phyloP scores from a whole-genome alignment of 2,888 invertebrate genomes.

The Melipona bicolor region DNA sequence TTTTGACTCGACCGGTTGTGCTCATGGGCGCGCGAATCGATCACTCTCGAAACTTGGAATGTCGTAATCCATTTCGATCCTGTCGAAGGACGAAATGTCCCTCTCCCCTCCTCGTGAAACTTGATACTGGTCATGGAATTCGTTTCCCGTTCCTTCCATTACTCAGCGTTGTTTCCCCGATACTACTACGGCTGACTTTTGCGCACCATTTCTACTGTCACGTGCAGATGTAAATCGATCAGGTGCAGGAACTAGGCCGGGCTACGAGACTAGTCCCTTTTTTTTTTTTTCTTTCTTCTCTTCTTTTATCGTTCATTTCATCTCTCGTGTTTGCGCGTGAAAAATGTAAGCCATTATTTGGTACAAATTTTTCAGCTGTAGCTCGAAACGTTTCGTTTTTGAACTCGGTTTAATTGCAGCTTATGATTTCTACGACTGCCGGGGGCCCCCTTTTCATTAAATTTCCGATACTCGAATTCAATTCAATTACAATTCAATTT shows the following conservation, averaged over 20 bases:
- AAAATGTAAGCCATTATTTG: slow-evolving; percentile 42
- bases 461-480: slow-evolving; percentile 2
- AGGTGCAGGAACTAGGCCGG: slow-evolving; percentile 54
- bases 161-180: slow-evolving; percentile 63
- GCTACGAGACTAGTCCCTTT: slow-evolving; percentile 18
- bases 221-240: slow-evolving; percentile 62
- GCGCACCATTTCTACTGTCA: slow-evolving; percentile 60
- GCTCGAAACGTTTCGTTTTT: slow-evolving; percentile 18
- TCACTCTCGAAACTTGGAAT: slow-evolving; percentile 66
- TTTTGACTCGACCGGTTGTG: slow-evolving; percentile 35
- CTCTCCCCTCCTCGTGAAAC: slow-evolving; percentile 51
- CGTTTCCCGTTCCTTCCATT: slow-evolving; percentile 66
- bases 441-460: slow-evolving; percentile 2
- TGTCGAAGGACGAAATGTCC: slow-evolving; percentile 67
- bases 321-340: slow-evolving; percentile 27
- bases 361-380: slow-evolving; percentile 18
- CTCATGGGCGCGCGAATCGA: slow-evolving; percentile 61
- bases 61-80: slow-evolving; percentile 66
- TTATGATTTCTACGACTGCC: slow-evolving; percentile 15
- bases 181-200: slow-evolving; percentile 53
- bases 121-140: slow-evolving; percentile 65
- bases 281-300: background rate
- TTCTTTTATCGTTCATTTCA: slow-evolving; percentile 16
- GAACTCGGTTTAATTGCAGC: slow-evolving; percentile 27
- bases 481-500: slow-evolving; percentile 8